A percentile compares a stretch with the other conserved stretches of the same genome.
phyloP scores from a whole-genome alignment of 23 tunicate species.

The Clavelina lepadiformis region DNA sequence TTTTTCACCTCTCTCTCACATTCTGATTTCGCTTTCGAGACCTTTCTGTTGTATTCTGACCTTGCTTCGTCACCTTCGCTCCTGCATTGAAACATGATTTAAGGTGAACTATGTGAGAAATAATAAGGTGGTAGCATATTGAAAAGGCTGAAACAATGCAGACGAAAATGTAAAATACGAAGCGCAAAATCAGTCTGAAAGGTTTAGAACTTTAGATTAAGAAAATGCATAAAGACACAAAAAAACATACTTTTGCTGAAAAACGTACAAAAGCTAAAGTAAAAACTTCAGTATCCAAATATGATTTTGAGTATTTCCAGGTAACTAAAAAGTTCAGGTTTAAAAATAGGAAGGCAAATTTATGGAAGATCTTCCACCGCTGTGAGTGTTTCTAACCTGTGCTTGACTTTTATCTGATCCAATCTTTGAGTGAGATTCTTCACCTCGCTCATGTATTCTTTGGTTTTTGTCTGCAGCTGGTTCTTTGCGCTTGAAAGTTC shows the following conservation, averaged over 20 bases:
- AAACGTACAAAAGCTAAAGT: too few relatives aligned
- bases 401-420: conserved; percentile 25
- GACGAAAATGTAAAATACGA: too few relatives aligned
- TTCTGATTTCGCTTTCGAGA: conserved; percentile 16
- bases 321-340: not conserved
- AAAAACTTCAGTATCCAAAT: not conserved
- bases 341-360: not conserved
- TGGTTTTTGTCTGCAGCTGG: conserved; percentile 37
- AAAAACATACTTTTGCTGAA: too few relatives aligned
- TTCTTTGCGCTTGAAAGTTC: conserved; percentile 36
- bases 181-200: too few relatives aligned
- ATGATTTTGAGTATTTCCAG: not conserved
- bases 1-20: conserved; percentile 10
- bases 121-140: too few relatives aligned
- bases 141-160: too few relatives aligned
- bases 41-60: conserved; percentile 20
- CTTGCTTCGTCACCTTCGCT: conserved; percentile 18
- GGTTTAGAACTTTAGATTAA: too few relatives aligned
- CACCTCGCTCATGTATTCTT: conserved; percentile 48
- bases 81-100: conserved; percentile 8
- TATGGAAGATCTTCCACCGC: not conserved
- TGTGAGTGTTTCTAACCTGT: conserved; percentile 15
- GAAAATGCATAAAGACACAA: too few relatives aligned
- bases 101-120: too few relatives aligned
- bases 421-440: conserved; percentile 49